Conservation (phyloP, 2,113 vertebrate species). For the Dicrurus megarhynchus region DNA sequence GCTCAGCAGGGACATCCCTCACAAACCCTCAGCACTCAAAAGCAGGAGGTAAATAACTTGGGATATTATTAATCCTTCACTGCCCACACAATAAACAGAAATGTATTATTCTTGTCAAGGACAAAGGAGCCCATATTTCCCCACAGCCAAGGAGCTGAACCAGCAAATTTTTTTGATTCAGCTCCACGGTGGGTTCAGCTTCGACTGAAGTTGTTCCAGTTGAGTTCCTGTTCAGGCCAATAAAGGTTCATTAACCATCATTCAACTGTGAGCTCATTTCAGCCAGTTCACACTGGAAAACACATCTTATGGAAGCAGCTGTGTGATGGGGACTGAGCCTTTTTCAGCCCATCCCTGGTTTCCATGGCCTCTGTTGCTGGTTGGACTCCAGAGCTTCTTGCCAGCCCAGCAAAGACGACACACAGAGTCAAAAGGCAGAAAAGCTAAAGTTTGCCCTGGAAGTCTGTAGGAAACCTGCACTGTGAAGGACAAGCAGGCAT, state of each 20-base stretch:
- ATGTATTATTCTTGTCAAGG: slow-evolving; percentile 10
- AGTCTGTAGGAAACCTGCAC: rapidly evolving
- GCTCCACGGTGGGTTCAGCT: neutral
- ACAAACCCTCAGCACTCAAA: neutral
- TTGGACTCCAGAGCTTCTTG: neutral
- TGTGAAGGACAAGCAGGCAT: neutral
- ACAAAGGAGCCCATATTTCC: slow-evolving; percentile 16
- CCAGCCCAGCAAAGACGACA: neutral
- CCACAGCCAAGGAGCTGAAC: slow-evolving; percentile 2
- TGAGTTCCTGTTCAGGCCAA: slow-evolving; percentile 1
- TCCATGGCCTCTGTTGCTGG: neutral
- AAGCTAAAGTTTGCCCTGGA: neutral
- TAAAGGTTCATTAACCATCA: slow-evolving; percentile 38
- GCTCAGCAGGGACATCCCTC: neutral
- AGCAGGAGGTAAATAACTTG: slow-evolving; percentile 19
- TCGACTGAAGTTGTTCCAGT: slow-evolving; percentile 18
- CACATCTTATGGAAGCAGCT: neutral
- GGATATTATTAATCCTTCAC: slow-evolving; percentile 5
- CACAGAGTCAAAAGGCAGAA: neutral
- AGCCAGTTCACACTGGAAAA: neutral
- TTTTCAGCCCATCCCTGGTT: neutral
- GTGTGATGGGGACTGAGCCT: rapidly evolving
- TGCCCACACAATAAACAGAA: slow-evolving; percentile 35
- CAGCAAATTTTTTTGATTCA: slow-evolving; percentile 22
- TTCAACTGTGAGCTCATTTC: neutral